Base-by-base conservation (phyloP, 2,888 invertebrate genomes). In the Calliopum simillimum region DNA sequence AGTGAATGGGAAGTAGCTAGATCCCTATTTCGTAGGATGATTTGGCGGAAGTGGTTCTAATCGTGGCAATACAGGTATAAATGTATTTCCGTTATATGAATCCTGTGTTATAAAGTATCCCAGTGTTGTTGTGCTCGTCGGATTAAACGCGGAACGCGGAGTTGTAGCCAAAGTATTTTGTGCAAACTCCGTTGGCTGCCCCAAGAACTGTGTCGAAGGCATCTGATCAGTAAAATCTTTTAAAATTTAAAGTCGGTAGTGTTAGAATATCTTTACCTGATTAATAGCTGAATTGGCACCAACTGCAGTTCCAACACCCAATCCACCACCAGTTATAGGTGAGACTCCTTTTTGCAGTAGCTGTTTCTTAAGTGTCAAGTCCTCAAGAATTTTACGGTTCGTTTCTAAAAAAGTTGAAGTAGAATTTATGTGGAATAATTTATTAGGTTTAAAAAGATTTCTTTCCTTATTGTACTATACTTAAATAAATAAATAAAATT, bases 101-200 rank as follows among this genome's bases (percentile, higher is more conserved):
- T 98, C 97, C 87, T 97, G 97, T 0, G 95, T 92, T 44, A 97
- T 93, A 84, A 96, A 98, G 85, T 90, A 97, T 25, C 97, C 97
- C 81, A 94, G 92, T 13, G 97, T 97, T 73, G 93, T 92, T 12
- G 92, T 89, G 75, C 83, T 85, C 16, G 86, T 84, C 25, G 85
- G 85, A 77, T 83, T 85, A 73, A 83, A 83, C 67, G 78, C 82
- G 62, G 83, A 79, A 53, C 83, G 79, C 33, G 82, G 78, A 59
- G 79, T 76, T 19, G 77, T 74, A 25, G 77, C 75, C 58, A 71
- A 68, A 75, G 71, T 75, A 76, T 72, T 76, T 72, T 71, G 77
- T 63, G 77, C 73, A 70, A 77, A 76, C 64, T 82, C 80, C 55
- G 78, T 74, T 74, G 79, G 73, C 71, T 75, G 75, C 19, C 68